Conservation (phyloP, 2,888 invertebrate genomes). For the Napeogenes sylphis region DNA sequence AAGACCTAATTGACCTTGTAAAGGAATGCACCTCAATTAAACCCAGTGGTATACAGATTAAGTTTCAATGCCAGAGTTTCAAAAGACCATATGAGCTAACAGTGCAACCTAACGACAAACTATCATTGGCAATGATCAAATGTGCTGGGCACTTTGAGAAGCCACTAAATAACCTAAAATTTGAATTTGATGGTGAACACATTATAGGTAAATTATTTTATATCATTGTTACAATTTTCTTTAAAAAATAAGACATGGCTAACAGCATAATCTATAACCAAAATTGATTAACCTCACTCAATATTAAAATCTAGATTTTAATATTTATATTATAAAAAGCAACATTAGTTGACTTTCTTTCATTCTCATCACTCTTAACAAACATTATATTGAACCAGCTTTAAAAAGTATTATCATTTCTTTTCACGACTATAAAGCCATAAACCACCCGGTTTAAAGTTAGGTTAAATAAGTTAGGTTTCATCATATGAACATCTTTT, state of each 20-base stretch:
- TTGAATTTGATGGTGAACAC: conserved; percentile 76
- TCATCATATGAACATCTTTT: too few species aligned
- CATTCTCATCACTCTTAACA: too few species aligned
- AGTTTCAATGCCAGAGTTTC: conserved; percentile 65
- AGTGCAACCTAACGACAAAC: conserved; percentile 49
- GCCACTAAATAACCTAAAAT: conserved; percentile 59
- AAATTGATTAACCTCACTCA: too few species aligned
- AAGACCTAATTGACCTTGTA: conserved; percentile 43
- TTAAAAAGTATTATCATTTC: too few species aligned
- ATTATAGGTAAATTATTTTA: conserved; percentile 46
- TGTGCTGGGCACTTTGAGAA: conserved; percentile 66
- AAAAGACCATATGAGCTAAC: conserved; percentile 56
- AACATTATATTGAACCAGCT: too few species aligned
- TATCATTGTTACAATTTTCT: not conserved
- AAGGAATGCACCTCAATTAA: conserved; percentile 22
- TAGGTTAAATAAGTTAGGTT: too few species aligned
- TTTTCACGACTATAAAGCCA: too few species aligned
- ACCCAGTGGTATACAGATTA: conserved; percentile 51
- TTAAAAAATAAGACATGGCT: not conserved
- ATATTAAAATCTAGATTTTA: too few species aligned
- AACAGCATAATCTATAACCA: too few species aligned
- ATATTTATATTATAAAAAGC: too few species aligned
- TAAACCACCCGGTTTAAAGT: too few species aligned
- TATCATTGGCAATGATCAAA: conserved; percentile 61
- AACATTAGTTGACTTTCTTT: too few species aligned